Conservation (phyloP, 2,113 vertebrate genomes). For the Pachypanchax playfairii region DNA sequence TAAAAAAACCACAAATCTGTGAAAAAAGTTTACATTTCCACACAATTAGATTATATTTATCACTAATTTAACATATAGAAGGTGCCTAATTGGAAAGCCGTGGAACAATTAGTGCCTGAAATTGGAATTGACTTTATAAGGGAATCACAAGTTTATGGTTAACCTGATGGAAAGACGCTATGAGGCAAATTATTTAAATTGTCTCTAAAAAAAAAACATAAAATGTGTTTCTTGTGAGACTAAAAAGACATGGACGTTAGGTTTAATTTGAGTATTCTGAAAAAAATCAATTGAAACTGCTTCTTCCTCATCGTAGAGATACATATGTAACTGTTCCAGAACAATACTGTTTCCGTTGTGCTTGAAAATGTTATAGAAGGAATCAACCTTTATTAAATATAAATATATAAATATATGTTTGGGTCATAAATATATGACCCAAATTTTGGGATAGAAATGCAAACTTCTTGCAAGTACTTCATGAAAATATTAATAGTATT, state of each 20-base stretch:
- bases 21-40: conserved; percentile 2
- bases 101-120: conserved; percentile 25
- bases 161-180: conserved; percentile 3
- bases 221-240: conserved; percentile 10
- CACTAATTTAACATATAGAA: conserved; percentile 5
- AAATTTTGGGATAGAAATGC: too few species aligned
- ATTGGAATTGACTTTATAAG: conserved; percentile 23
- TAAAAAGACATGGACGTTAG: neutral
- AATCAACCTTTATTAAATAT: neutral
- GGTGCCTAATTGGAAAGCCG: conserved; percentile 4
- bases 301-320: neutral
- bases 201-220: neutral
- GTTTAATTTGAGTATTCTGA: neutral
- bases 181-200: neutral
- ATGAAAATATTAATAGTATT: too few species aligned
- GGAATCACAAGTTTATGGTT: conserved; percentile 7
- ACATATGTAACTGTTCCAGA: neutral
- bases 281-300: neutral
- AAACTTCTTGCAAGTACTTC: too few species aligned
- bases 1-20: neutral
- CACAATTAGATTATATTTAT: conserved; percentile 8
- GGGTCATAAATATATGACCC: too few species aligned
- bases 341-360: neutral
- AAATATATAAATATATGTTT: too few species aligned
- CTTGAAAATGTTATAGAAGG: neutral